These are phyloP conservation scores for Drosophila pseudotalamancana DNA, from an alignment of 2,888 invertebrate species.

Conservation along the genomic window DNA sequence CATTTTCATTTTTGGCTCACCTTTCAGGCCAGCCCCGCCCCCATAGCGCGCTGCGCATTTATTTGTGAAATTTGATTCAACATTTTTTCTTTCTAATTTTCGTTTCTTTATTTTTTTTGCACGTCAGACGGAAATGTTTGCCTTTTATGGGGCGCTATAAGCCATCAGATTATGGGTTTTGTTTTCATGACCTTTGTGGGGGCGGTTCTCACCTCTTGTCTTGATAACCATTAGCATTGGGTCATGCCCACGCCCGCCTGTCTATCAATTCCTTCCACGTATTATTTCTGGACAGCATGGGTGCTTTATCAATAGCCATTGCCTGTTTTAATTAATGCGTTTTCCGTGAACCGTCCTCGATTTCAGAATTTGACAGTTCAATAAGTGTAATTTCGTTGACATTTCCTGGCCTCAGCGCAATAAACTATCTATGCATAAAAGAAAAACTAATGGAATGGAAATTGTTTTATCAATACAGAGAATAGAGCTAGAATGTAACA, in stretches of 20 bases:
- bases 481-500: neutral
- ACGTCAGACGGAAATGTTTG: conserved; percentile 60
- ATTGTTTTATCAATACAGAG: conserved; percentile 38
- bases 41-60: conserved; percentile 34
- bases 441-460: conserved; percentile 6
- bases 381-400: conserved; percentile 8
- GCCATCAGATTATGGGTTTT: conserved; percentile 57
- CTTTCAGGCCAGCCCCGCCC: conserved; percentile 22
- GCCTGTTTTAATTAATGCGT: conserved; percentile 61
- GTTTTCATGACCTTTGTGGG: conserved; percentile 52
- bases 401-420: conserved; percentile 15
- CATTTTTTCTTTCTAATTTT: conserved; percentile 36
- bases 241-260: conserved; percentile 49
- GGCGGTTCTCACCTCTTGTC: conserved; percentile 8
- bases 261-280: conserved; percentile 26
- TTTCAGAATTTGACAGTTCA: conserved; percentile 20
- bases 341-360: conserved; percentile 10
- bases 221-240: conserved; percentile 45
- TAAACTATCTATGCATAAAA: conserved; percentile 18
- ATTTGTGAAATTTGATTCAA: conserved; percentile 67
- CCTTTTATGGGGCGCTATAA: conserved; percentile 39
- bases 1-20: conserved; percentile 37
- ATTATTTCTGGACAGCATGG: conserved; percentile 5
- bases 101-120: conserved; percentile 33
- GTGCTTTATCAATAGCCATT: conserved; percentile 51